Conservation (phyloP, 2,797 vertebrate species). For the Schizopygopsis malacanthus region DNA sequence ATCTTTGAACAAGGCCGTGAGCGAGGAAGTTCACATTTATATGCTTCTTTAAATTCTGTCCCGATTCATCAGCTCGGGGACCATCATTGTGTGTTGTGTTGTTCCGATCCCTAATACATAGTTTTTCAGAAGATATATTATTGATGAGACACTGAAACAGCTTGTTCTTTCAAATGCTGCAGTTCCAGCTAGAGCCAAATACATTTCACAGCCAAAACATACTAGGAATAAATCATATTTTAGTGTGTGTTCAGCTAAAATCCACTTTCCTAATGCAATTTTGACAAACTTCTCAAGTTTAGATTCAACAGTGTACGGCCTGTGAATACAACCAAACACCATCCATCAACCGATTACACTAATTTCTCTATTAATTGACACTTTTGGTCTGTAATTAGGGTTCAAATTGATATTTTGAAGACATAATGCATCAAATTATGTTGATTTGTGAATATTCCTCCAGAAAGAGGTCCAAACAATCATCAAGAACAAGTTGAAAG, state of each 20-base stretch:
- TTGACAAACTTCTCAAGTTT: slow-evolving; percentile 40
- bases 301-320: slow-evolving; percentile 13
- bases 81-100: not conserved
- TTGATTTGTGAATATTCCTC: slow-evolving; percentile 28
- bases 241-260: slow-evolving; percentile 39
- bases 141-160: slow-evolving; percentile 15
- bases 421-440: slow-evolving; percentile 11
- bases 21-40: slow-evolving; percentile 14
- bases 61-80: slow-evolving; percentile 1
- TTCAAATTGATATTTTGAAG: slow-evolving; percentile 26
- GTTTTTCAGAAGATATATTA: slow-evolving; percentile 25
- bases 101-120: not conserved
- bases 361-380: slow-evolving; percentile 30
- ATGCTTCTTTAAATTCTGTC: slow-evolving; percentile 23
- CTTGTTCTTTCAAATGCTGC: slow-evolving; percentile 12
- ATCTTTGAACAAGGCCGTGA: slow-evolving; percentile 28
- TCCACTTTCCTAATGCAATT: slow-evolving; percentile 43
- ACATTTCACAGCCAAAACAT: slow-evolving; percentile 44
- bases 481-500: slow-evolving; percentile 29
- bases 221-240: slow-evolving; percentile 30
- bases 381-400: slow-evolving; percentile 15
- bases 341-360: slow-evolving; percentile 20
- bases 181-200: slow-evolving; percentile 40
- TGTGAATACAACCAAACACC: slow-evolving; percentile 22
- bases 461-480: slow-evolving; percentile 3